These are phyloP conservation scores for Rhynchonycteris naso DNA, from an alignment of 2,797 vertebrate genomes.

Conservation along the genomic window DNA sequence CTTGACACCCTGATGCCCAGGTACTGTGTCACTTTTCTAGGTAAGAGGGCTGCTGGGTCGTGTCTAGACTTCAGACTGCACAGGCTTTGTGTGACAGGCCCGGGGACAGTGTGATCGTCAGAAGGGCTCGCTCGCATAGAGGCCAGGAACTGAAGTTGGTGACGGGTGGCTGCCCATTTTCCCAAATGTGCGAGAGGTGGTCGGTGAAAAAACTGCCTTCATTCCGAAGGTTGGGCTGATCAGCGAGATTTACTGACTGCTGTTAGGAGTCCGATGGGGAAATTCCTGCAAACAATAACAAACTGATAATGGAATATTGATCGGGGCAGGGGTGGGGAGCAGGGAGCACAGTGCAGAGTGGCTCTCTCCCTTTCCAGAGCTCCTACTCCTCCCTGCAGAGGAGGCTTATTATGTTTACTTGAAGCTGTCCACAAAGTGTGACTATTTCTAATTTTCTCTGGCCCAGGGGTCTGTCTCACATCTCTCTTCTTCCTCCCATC, in stretches of 20 bases:
- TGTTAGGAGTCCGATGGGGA: slow-evolving; percentile 63
- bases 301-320: slow-evolving; percentile 74
- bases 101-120: neutral
- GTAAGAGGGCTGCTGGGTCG: fast-evolving
- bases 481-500: neutral
- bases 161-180: neutral
- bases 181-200: slow-evolving; percentile 56
- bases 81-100: neutral
- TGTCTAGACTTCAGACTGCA: neutral
- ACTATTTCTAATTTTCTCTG: slow-evolving; percentile 77
- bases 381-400: slow-evolving; percentile 33
- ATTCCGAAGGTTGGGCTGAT: slow-evolving; percentile 42
- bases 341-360: neutral
- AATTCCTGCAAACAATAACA: slow-evolving; percentile 63
- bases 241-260: slow-evolving; percentile 62
- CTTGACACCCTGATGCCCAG: neutral
- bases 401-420: slow-evolving; percentile 55
- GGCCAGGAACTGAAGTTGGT: neutral
- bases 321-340: neutral
- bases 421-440: slow-evolving; percentile 1
- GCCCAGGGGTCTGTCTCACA: neutral
- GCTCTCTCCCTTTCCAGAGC: slow-evolving; percentile 58
- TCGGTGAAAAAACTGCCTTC: slow-evolving; percentile 55
- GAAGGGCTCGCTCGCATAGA: neutral
- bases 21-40: neutral